These are phyloP conservation scores for Drosophila anomalipes DNA, from an alignment of 2,888 invertebrate species.

Conservation along the genomic window DNA sequence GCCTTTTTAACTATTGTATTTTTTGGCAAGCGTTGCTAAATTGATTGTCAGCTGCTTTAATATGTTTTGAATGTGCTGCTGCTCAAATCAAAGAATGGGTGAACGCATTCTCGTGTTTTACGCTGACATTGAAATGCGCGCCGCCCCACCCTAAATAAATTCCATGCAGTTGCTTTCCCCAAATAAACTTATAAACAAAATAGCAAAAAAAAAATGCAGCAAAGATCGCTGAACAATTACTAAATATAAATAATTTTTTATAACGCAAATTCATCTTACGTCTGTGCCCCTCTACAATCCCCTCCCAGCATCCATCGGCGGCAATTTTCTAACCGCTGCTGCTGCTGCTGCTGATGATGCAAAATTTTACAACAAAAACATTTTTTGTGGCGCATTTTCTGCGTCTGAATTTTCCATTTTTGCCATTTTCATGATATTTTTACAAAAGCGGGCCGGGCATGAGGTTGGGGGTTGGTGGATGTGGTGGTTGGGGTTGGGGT, in stretches of 20 bases:
- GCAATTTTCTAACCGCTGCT: constrained; percentile 4
- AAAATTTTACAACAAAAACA: constrained; percentile 67
- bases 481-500: constrained; percentile 12
- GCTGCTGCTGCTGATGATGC: constrained; percentile 15
- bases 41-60: constrained; percentile 64
- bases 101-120: constrained; percentile 17
- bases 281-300: not conserved
- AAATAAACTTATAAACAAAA: constrained; percentile 10
- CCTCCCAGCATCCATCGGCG: not conserved
- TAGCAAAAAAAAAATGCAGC: constrained; percentile 16
- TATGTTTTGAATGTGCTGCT: constrained; percentile 45
- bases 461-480: not conserved
- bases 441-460: constrained; percentile 35
- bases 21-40: constrained; percentile 49
- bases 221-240: constrained; percentile 38
- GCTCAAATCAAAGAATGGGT: constrained; percentile 42
- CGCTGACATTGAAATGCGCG: constrained; percentile 53
- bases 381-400: constrained; percentile 78
- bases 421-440: constrained; percentile 77
- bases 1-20: constrained; percentile 32
- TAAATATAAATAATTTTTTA: constrained; percentile 70
- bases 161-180: constrained; percentile 44
- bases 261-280: constrained; percentile 56
- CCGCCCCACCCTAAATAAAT: constrained; percentile 21
- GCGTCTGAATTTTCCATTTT: constrained; percentile 76